A percentile compares a stretch with the other conserved stretches of the same genome.
Conservation (phyloP, 1,140 invertebrate species). For the Eciton burchellii region DNA sequence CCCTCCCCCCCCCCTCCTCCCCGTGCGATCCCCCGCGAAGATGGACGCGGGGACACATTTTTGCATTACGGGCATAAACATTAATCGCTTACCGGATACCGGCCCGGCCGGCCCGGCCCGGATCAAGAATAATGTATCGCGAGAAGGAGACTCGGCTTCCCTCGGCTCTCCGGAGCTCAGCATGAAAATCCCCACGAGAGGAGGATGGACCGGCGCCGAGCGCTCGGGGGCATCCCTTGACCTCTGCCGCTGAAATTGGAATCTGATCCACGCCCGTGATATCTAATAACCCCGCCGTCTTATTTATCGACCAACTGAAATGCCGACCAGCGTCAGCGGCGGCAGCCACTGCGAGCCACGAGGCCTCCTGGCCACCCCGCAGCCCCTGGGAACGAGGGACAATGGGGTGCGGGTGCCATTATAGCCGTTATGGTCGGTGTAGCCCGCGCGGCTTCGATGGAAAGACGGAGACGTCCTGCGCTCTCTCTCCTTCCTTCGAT, state of each 20-base stretch:
- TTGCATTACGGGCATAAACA: not conserved
- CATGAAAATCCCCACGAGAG: conserved; percentile 31
- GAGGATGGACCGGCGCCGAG: conserved; percentile 8
- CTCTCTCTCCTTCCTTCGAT: no score
- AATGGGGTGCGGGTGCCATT: not conserved
- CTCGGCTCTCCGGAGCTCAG: conserved; percentile 26
- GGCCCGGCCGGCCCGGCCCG: not conserved
- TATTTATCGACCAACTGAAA: conserved; percentile 76
- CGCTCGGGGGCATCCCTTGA: conserved; percentile 52
- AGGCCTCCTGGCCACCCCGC: not conserved
- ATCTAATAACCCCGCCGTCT: conserved; percentile 73
- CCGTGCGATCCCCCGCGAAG: not conserved
- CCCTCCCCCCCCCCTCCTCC: not conserved
- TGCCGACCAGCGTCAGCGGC: conserved; percentile 55
- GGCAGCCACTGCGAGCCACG: conserved; percentile 47
- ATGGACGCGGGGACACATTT: not conserved
- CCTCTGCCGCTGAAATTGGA: conserved; percentile 71
- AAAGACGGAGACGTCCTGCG: not conserved
- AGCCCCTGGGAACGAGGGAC: conserved; percentile 15
- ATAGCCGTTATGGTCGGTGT: not conserved
- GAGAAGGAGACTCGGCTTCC: conserved; percentile 1
- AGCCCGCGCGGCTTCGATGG: not conserved
- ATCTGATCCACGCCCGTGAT: conserved; percentile 74
- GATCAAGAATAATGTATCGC: conserved; percentile 22
- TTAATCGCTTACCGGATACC: conserved; percentile 23